phyloP scores from a whole-genome alignment of 1,140 invertebrate species.

The Uloborus diversus region DNA sequence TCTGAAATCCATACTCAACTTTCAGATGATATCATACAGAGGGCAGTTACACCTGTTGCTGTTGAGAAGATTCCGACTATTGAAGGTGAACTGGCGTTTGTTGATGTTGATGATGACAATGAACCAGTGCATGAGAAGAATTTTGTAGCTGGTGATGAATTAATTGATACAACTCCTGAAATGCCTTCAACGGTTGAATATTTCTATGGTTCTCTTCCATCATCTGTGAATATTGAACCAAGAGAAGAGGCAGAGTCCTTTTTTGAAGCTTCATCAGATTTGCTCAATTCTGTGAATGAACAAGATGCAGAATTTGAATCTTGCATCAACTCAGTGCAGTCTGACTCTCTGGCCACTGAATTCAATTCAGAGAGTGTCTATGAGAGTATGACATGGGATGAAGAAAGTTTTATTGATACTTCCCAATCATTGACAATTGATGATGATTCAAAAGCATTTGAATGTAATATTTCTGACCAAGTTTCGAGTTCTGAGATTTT shows the following conservation, averaged over 20 bases:
- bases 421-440: neutral
- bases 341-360: neutral
- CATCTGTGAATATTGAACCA: neutral
- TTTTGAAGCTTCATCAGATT: slow-evolving; percentile 14
- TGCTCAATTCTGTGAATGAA: no score
- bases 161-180: neutral
- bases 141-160: neutral
- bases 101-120: slow-evolving; percentile 12
- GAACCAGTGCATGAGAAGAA: no score
- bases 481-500: no score
- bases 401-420: slow-evolving; percentile 12
- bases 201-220: slow-evolving; percentile 35
- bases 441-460: no score
- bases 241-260: slow-evolving; percentile 12
- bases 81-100: slow-evolving; percentile 31
- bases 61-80: slow-evolving; percentile 5
- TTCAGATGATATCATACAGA: neutral
- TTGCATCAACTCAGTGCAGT: neutral
- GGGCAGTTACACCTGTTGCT: slow-evolving; percentile 35
- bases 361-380: neutral
- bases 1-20: neutral
- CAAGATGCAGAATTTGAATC: neutral
- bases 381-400: neutral
- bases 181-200: slow-evolving; percentile 33
- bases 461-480: no score